Base-by-base conservation (phyloP, 2,888 invertebrate genomes). In the Caenorhabditis zanzibari region DNA sequence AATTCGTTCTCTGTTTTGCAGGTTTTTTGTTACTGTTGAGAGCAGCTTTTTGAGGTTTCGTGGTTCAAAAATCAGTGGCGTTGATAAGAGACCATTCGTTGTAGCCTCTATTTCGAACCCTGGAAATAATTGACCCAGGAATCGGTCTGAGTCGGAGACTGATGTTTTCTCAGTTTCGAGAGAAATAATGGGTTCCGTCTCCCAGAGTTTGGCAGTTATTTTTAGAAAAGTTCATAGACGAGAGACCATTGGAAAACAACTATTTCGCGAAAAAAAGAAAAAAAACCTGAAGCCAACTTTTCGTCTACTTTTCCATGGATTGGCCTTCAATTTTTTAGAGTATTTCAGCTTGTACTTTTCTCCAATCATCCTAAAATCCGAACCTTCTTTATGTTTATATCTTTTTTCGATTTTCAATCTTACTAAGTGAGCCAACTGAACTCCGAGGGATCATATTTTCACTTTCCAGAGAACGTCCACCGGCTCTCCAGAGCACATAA, bases 401-500 rank as follows among this genome's bases (percentile, higher is more conserved):
- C 0, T 1, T 14, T 54, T 35, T 35, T 35, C n/a, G 35, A 3
- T 19, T 47, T 49, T 64, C 10, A n/a, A 19, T 26, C 49, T 26
- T 1, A 14, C 47, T 12, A 12, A 52, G 19, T 12, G 12, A 6
- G 5, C 38, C 16, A 32, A 7, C 6, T 22, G 49, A 2, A 7
- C 47, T 24, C 44, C 12, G n/a, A 49, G 38, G 32, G 54, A 64
- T 64, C 63, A 28, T 28, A 47, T 56, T 38, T 38, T 24, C 7
- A 24, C 12, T 19, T 38, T 38, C 73, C 74, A 74, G 7, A 74
- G 64, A 74, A 64, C 74, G 44, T 26, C 6, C 74, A 47, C 4
- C 24, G 44, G 54, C 63, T 63, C 63, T 49, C 63, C 44, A 32
- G 32, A 64, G 64, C 64, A 74, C 44, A 74, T 64, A 74, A 74